phyloP scores from a whole-genome alignment of 2,888 invertebrate species.

The Muschampia plurimacula region DNA sequence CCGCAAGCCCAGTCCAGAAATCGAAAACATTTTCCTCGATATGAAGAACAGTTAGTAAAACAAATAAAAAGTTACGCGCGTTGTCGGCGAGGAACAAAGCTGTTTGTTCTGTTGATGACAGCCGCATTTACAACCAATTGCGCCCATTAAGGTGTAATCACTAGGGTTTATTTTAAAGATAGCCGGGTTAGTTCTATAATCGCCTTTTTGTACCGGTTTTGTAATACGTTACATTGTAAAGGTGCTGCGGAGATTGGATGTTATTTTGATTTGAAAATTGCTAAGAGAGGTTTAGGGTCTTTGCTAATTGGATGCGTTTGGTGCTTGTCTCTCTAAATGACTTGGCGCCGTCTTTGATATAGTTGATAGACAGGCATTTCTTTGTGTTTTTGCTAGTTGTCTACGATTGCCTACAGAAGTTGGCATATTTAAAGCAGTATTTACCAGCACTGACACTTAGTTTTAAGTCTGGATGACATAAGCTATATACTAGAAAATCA shows the following conservation, averaged over 20 bases:
- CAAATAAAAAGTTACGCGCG: constrained; percentile 23
- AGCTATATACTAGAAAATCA: too few relatives aligned
- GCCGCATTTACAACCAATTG: constrained; percentile 30
- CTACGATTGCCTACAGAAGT: too few relatives aligned
- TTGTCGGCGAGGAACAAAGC: constrained; percentile 31
- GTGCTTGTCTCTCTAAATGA: neutral
- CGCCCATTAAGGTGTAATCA: constrained; percentile 31
- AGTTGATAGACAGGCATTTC: too few relatives aligned
- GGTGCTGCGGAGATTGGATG: constrained; percentile 11
- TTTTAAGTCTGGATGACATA: too few relatives aligned
- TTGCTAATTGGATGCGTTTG: constrained; percentile 12
- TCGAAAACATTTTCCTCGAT: constrained; percentile 1
- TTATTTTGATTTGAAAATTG: constrained; percentile 24
- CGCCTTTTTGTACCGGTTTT: constrained; percentile 29
- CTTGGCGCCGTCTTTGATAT: too few relatives aligned
- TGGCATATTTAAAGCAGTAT: too few relatives aligned
- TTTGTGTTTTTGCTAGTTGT: too few relatives aligned
- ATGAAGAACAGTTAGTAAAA: constrained; percentile 26
- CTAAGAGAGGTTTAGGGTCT: constrained; percentile 6
- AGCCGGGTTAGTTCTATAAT: constrained; percentile 33
- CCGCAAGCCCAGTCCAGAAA: neutral
- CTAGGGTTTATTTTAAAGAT: constrained; percentile 36
- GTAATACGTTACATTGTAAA: constrained; percentile 33
- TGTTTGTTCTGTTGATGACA: constrained; percentile 26
- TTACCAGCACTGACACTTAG: too few relatives aligned